These are phyloP conservation scores for Orthosia gothica DNA, from an alignment of 2,888 invertebrate species.

Conservation along the genomic window DNA sequence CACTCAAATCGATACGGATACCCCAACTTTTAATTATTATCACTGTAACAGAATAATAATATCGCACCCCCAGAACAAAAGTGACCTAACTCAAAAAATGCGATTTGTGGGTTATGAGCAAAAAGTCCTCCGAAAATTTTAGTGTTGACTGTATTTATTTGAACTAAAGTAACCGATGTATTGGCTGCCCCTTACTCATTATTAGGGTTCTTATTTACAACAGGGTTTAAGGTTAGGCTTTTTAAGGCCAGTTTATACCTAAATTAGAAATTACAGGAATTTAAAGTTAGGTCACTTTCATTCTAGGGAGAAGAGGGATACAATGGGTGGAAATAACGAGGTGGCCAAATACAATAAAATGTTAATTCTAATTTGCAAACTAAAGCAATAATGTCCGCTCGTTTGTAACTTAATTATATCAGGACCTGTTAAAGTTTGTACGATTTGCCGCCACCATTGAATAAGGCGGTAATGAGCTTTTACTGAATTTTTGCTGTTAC, in stretches of 20 bases:
- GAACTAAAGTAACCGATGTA: no score
- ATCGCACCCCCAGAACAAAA: background rate
- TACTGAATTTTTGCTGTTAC: background rate
- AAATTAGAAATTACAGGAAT: no score
- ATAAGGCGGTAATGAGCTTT: background rate
- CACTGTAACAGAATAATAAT: conserved; percentile 23
- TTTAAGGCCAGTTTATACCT: no score
- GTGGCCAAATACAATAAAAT: conserved; percentile 59
- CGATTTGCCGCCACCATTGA: background rate
- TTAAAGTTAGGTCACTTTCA: no score
- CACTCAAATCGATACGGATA: conserved; percentile 17
- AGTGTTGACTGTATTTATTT: no score
- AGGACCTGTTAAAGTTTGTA: conserved; percentile 38
- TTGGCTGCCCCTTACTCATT: no score
- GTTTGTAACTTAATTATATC: conserved; percentile 51
- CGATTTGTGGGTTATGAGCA: no score
- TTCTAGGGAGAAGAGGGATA: background rate
- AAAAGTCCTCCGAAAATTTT: no score
- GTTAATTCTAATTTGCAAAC: conserved; percentile 62
- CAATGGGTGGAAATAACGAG: conserved; percentile 33
- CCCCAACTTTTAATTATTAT: conserved; percentile 62
- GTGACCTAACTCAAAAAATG: no score
- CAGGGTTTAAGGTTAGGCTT: no score
- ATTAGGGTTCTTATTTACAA: no score
- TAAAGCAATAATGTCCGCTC: conserved; percentile 24